These are phyloP conservation scores for Saturnia pavonia DNA, from an alignment of 2,888 invertebrate genomes.

Conservation along the genomic window DNA sequence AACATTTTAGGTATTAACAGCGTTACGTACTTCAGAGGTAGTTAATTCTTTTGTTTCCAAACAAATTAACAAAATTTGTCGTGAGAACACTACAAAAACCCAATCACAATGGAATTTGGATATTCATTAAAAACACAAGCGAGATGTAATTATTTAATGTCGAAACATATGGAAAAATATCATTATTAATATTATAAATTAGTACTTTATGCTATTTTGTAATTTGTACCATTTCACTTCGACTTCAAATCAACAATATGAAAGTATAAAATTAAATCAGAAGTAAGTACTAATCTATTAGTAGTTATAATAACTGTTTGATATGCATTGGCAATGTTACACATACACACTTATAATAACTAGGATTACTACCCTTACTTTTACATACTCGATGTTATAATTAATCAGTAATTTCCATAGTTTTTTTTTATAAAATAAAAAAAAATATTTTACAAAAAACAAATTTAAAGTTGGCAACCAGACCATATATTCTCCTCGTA, in stretches of 20 bases:
- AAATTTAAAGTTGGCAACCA: background rate
- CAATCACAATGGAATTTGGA: conserved; percentile 41
- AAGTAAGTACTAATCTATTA: background rate
- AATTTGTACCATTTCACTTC: conserved; percentile 1
- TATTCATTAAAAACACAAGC: conserved; percentile 47
- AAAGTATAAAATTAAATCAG: background rate
- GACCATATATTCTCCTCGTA: conserved; percentile 40
- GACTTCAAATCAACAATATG: background rate
- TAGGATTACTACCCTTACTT: background rate
- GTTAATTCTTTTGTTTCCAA: conserved; percentile 62
- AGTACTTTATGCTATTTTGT: background rate
- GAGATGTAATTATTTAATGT: conserved; percentile 34
- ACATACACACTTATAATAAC: background rate
- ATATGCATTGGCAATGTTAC: background rate
- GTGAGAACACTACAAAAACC: conserved; percentile 45
- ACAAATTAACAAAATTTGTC: conserved; percentile 41
- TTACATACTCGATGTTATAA: too few relatives aligned
- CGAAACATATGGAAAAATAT: conserved; percentile 43
- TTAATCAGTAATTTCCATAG: background rate
- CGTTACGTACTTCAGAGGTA: conserved; percentile 29
- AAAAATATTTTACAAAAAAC: background rate
- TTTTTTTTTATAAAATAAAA: background rate
- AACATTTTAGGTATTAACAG: conserved; percentile 46
- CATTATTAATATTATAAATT: conserved; percentile 49
- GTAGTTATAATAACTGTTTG: background rate